A percentile compares a stretch with the other conserved stretches of the same genome.
Evolutionary conservation across 2,888 invertebrate genomes (phyloP).

Genomic region (Zygogramma bicolorata): DNA sequence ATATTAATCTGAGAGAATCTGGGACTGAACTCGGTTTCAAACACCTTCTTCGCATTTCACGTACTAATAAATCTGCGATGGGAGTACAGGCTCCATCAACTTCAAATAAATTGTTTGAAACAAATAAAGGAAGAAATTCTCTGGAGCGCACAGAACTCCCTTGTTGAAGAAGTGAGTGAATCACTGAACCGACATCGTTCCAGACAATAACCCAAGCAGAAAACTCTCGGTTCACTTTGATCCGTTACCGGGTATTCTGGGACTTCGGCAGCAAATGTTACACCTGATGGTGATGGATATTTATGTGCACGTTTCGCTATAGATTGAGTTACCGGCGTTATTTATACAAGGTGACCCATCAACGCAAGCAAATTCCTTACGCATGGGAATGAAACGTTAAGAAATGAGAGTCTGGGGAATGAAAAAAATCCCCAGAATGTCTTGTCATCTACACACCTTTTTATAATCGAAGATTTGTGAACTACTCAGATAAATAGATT

Average conservation of each 20-base stretch:
- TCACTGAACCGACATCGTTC: neutral
- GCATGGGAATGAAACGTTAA: too few relatives aligned
- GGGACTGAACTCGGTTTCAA: neutral
- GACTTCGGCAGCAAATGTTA: neutral
- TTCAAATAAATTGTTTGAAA: neutral
- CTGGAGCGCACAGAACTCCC: neutral
- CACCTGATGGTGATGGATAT: neutral
- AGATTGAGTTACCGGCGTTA: neutral
- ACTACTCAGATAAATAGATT: too few relatives aligned
- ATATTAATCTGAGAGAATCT: neutral
- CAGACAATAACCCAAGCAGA: neutral
- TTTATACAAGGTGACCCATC: neutral
- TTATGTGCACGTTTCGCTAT: neutral
- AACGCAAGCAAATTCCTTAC: too few relatives aligned
- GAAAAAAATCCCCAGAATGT: too few relatives aligned
- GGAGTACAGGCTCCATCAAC: neutral
- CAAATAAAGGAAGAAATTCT: neutral
- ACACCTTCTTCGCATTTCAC: neutral
- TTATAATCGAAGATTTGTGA: too few relatives aligned
- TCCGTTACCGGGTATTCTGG: neutral
- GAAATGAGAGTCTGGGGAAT: too few relatives aligned
- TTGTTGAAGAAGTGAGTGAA: neutral
- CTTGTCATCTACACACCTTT: too few relatives aligned
- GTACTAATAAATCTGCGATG: neutral
- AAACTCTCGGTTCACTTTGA: neutral